phyloP scores from a whole-genome alignment of 1,140 invertebrate species.

The Listronotus oregonensis region DNA sequence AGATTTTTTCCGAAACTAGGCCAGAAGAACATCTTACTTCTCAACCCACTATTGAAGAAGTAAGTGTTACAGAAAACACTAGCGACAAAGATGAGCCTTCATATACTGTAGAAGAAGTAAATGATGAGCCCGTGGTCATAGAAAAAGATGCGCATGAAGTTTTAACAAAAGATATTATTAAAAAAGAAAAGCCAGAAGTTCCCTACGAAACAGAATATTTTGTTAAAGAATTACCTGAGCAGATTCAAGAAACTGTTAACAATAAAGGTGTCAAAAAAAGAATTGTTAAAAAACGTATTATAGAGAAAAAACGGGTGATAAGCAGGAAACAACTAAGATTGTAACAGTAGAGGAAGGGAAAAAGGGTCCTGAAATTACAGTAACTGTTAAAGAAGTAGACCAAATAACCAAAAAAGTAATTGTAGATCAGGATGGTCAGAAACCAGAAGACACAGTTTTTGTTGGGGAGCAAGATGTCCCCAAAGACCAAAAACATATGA shows the following conservation, averaged over 20 bases:
- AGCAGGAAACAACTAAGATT: constrained; percentile 50
- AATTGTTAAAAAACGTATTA: constrained; percentile 53
- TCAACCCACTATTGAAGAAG: constrained; percentile 44
- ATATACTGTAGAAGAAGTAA: constrained; percentile 43
- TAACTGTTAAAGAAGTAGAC: constrained; percentile 42
- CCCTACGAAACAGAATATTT: neutral
- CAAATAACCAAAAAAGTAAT: constrained; percentile 48
- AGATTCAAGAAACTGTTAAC: constrained; percentile 43
- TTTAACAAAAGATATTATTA: no score
- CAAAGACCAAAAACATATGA: constrained; percentile 53
- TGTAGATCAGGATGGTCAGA: constrained; percentile 17
- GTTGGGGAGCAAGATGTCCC: constrained; percentile 51
- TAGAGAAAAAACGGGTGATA: constrained; percentile 53
- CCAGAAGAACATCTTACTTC: constrained; percentile 43
- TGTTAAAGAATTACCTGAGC: constrained; percentile 46
- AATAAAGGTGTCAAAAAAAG: constrained; percentile 49
- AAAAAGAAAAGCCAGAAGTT: no score
- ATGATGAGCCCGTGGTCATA: neutral
- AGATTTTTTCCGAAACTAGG: constrained; percentile 55
- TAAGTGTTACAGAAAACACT: constrained; percentile 26
- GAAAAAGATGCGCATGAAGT: no score
- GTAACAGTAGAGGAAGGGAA: constrained; percentile 51
- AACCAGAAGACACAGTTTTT: constrained; percentile 33
- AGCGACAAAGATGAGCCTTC: neutral
- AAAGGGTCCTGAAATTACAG: constrained; percentile 53